Conservation (phyloP, 2,888 invertebrate genomes). For the Acanthosepion lycidas region DNA sequence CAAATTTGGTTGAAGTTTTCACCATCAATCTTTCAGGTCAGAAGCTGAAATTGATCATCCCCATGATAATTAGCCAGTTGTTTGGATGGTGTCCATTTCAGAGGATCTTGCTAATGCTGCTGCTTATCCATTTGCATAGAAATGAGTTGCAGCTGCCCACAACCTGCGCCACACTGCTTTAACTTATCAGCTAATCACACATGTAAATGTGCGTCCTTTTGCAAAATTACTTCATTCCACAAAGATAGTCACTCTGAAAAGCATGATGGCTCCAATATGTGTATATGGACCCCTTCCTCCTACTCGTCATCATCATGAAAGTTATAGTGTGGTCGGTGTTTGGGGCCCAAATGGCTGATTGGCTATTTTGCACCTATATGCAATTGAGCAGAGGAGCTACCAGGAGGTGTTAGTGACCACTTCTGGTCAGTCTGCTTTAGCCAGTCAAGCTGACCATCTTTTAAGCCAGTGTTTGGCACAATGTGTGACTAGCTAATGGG, state of each 20-base stretch:
- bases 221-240: not conserved
- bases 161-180: not conserved
- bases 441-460: conserved; percentile 21
- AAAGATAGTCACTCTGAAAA: conserved; percentile 20
- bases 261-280: not conserved
- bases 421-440: not conserved
- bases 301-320: not conserved
- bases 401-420: conserved; percentile 8
- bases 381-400: not conserved
- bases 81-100: not conserved
- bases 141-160: not conserved
- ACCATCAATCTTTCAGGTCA: conserved; percentile 44
- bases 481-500: conserved; percentile 18
- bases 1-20: conserved; percentile 41
- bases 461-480: conserved; percentile 12
- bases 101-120: conserved; percentile 15
- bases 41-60: conserved; percentile 43
- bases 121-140: not conserved
- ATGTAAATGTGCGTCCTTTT: not conserved
- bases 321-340: not conserved
- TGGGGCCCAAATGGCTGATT: not conserved
- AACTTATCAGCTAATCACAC: conserved; percentile 22
- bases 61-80: conserved; percentile 43
- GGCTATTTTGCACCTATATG: conserved; percentile 33
- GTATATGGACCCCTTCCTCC: not conserved